A percentile compares a stretch with the other conserved stretches of the same genome.
Conservation (phyloP, 2,888 invertebrate species). For the Brenthis daphne region DNA sequence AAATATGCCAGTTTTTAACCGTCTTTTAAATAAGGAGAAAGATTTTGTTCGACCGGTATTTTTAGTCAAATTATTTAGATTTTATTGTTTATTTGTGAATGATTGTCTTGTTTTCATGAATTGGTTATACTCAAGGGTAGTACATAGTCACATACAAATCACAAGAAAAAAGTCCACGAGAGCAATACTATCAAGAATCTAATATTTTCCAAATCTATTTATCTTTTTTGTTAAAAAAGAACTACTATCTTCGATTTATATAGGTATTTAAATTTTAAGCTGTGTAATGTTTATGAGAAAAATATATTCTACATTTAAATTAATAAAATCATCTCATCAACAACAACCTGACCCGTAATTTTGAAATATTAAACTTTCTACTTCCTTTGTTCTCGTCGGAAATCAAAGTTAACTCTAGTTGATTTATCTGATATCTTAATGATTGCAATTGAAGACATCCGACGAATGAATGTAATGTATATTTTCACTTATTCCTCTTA, state of each 20-base stretch:
- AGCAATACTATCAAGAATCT: no score
- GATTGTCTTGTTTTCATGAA: no score
- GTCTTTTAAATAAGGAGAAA: no score
- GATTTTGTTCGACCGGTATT: no score
- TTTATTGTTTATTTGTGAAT: no score
- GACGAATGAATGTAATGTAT: conserved; percentile 34
- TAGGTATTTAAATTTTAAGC: background rate
- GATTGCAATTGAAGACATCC: conserved; percentile 42
- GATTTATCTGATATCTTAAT: conserved; percentile 44
- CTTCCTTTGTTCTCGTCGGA: conserved; percentile 36
- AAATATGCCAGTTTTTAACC: no score
- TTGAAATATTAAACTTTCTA: conserved; percentile 30
- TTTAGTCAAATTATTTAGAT: no score
- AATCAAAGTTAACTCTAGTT: conserved; percentile 38
- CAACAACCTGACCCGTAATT: conserved; percentile 22
- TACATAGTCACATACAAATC: no score
- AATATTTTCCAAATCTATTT: no score
- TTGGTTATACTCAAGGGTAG: no score
- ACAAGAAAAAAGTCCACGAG: no score
- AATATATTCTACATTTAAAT: conserved; percentile 13
- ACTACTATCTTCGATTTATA: background rate
- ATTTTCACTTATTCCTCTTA: conserved; percentile 22
- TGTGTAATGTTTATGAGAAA: conserved; percentile 1
- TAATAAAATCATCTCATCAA: conserved; percentile 22
- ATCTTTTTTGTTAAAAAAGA: background rate